Conservation (phyloP, 2,888 invertebrate species). For the Bellardia pandia region DNA sequence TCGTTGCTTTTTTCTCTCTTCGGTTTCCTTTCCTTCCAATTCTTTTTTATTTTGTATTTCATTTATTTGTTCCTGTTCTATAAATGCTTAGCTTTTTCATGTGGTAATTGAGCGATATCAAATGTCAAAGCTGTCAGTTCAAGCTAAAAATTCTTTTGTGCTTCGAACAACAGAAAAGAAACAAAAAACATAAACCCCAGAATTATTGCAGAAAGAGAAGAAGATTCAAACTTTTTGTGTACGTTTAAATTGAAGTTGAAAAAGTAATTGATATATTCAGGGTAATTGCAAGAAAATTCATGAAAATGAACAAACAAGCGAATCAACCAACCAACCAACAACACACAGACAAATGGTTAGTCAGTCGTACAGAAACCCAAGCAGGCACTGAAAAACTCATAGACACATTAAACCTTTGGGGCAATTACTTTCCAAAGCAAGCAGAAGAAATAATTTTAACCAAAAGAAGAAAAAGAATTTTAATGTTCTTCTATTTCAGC, state of each 20-base stretch:
- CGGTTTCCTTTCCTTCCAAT: neutral
- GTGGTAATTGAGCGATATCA: constrained; percentile 72
- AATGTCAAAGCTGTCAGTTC: constrained; percentile 69
- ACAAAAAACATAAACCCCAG: constrained; percentile 7
- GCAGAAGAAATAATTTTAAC: constrained; percentile 41
- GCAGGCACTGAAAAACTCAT: neutral
- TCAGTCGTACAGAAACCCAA: neutral
- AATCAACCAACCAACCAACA: constrained; percentile 11
- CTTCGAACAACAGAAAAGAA: constrained; percentile 32
- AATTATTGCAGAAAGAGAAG: constrained; percentile 1
- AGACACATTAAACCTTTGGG: constrained; percentile 47
- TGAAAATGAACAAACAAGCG: constrained; percentile 16
- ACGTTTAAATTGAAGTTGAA: constrained; percentile 59
- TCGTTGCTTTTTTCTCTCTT: constrained; percentile 27
- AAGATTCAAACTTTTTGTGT: constrained; percentile 29
- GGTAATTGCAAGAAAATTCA: constrained; percentile 63
- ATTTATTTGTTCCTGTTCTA: constrained; percentile 18
- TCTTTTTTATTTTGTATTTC: constrained; percentile 33
- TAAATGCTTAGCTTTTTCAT: constrained; percentile 65
- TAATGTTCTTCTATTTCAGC: constrained; percentile 14
- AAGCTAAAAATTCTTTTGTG: constrained; percentile 64
- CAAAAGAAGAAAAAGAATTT: constrained; percentile 41
- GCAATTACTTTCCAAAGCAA: constrained; percentile 53
- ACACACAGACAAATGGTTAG: constrained; percentile 7
- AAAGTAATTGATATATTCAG: constrained; percentile 66